Conservation (phyloP, 2,888 invertebrate species). For the Spisula solida region DNA sequence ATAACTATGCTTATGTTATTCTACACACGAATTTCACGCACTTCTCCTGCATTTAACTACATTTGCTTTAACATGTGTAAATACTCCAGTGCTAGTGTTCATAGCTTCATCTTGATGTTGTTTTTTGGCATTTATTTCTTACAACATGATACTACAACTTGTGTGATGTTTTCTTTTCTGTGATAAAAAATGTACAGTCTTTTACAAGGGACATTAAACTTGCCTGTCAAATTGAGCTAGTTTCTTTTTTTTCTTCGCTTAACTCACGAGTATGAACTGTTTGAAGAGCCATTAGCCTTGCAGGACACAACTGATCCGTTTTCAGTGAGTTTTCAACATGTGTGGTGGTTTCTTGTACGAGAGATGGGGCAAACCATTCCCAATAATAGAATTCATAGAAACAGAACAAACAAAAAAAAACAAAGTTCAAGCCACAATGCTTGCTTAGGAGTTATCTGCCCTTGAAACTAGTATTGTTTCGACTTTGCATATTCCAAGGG, state of each 20-base stretch:
- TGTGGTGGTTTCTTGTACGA: too few species aligned
- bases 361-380: too few species aligned
- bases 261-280: background rate
- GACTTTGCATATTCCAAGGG: too few species aligned
- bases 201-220: slow-evolving; percentile 25
- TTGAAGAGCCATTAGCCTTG: too few species aligned
- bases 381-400: too few species aligned
- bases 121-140: slow-evolving; percentile 18
- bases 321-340: too few species aligned
- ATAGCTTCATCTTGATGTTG: background rate
- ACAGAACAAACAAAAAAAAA: too few species aligned
- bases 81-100: slow-evolving; percentile 9
- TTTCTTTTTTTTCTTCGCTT: background rate
- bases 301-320: too few species aligned
- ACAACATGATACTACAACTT: background rate
- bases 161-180: slow-evolving; percentile 10
- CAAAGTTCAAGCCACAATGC: too few species aligned
- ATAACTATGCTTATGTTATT: background rate
- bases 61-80: background rate
- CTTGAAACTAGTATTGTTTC: too few species aligned
- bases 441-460: too few species aligned
- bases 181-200: slow-evolving; percentile 1
- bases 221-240: background rate
- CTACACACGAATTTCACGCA: background rate
- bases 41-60: background rate